A percentile compares a stretch with the other conserved stretches of the same genome.
Evolutionary conservation across 2,113 vertebrate species (phyloP).

Genomic region (Pangasianodon hypophthalmus): DNA sequence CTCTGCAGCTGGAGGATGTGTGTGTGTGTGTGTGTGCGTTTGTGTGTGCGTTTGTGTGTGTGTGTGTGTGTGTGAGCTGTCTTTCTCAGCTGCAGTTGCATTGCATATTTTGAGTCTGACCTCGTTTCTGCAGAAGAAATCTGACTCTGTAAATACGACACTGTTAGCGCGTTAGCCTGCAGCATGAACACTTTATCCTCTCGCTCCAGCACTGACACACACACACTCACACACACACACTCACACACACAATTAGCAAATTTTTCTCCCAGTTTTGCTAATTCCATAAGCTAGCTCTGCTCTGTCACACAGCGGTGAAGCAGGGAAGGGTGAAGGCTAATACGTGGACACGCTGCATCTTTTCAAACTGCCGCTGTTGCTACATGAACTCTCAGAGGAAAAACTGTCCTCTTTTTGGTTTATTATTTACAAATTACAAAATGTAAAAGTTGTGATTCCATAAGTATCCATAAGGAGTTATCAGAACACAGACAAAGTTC

Average conservation of each 20-base stretch:
- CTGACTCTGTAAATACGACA: slow-evolving; percentile 17
- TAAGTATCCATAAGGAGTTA: not conserved
- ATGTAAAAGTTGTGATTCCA: not conserved
- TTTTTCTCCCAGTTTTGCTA: not conserved
- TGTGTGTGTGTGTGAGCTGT: not conserved
- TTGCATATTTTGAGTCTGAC: slow-evolving; percentile 19
- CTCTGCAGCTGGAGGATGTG: not conserved
- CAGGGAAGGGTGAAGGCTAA: not conserved
- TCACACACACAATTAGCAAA: not conserved
- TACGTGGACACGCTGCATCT: not conserved
- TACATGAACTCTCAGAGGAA: not conserved
- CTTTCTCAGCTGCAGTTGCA: not conserved
- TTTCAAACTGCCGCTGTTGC: not conserved
- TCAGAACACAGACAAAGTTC: not conserved
- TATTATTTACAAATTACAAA: not conserved
- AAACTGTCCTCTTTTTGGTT: not conserved
- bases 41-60: not conserved
- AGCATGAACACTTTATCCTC: slow-evolving; percentile 26
- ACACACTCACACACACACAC: slow-evolving; percentile 3
- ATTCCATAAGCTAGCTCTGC: not conserved
- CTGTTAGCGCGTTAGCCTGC: not conserved
- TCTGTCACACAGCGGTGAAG: not conserved
- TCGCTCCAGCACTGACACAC: not conserved
- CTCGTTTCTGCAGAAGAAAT: slow-evolving; percentile 28
- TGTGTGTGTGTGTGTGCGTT: not conserved